Conservation (phyloP, 2,888 invertebrate species). For the Punctoribates punctum region DNA sequence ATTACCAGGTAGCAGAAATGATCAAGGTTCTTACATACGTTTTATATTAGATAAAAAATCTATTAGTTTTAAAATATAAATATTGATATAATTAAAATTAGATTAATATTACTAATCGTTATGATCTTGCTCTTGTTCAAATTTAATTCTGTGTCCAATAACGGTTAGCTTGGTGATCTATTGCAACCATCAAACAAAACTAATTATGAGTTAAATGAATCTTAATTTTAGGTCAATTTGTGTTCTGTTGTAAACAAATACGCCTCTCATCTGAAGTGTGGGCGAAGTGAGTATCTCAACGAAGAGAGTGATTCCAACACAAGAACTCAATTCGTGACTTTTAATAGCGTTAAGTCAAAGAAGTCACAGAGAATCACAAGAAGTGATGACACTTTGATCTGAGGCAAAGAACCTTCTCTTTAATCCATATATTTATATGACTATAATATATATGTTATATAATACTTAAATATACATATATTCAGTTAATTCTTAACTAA, state of each 20-base stretch:
- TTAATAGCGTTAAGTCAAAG: background rate
- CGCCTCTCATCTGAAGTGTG: background rate
- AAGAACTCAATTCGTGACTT: background rate
- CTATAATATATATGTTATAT: too few relatives aligned
- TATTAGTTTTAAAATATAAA: too few relatives aligned
- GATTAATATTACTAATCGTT: background rate
- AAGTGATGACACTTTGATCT: too few relatives aligned
- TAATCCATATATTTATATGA: too few relatives aligned
- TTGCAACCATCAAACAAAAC: too few relatives aligned
- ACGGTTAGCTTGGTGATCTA: too few relatives aligned
- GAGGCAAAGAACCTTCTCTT: too few relatives aligned
- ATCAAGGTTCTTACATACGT: too few relatives aligned
- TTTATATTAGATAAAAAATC: too few relatives aligned
- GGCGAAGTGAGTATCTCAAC: background rate
- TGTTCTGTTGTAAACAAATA: background rate
- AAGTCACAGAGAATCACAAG: background rate
- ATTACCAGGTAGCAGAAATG: background rate
- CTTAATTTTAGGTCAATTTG: background rate
- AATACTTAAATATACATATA: too few relatives aligned
- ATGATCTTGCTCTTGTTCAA: background rate
- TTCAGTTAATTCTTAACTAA: too few relatives aligned
- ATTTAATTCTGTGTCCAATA: too few relatives aligned
- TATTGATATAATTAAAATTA: background rate
- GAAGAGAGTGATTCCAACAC: slow-evolving; percentile 13
- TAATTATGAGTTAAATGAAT: background rate